A percentile compares a stretch with the other conserved stretches of the same genome.
Evolutionary conservation across 2,113 vertebrate species (phyloP).

Genomic region (Bos indicus): DNA sequence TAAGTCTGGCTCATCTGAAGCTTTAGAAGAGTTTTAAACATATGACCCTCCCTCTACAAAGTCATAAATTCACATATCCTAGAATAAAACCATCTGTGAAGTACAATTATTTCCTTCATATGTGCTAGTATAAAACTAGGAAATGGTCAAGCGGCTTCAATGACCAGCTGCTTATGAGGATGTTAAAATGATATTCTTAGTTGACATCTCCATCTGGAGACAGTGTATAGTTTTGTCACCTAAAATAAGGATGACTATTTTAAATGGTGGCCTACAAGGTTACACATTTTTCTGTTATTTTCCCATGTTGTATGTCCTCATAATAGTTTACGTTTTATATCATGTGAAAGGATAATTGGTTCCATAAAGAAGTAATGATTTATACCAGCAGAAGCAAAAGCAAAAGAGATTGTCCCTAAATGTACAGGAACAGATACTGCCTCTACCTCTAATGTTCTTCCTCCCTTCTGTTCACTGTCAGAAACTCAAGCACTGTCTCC

Average conservation of each 20-base stretch:
- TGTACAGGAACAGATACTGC: background rate
- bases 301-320: background rate
- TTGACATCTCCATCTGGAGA: background rate
- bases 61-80: slow-evolving; percentile 45
- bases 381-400: background rate
- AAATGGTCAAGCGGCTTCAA: background rate
- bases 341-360: background rate
- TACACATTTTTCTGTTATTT: background rate
- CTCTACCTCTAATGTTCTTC: background rate
- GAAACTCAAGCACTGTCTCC: background rate
- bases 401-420: background rate
- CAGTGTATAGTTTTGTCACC: background rate
- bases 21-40: slow-evolving; percentile 34
- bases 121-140: slow-evolving; percentile 1
- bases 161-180: background rate
- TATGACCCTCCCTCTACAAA: slow-evolving; percentile 12
- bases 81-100: slow-evolving; percentile 33
- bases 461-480: background rate
- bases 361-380: slow-evolving; percentile 1
- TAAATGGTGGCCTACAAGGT: background rate
- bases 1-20: background rate
- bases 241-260: background rate
- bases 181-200: background rate
- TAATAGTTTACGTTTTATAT: background rate
- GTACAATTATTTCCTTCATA: slow-evolving; percentile 15